These are phyloP conservation scores for Temnopleurus reevesii DNA, from an alignment of 53 echinoderm and acorn worm genomes.

Conservation along the genomic window DNA sequence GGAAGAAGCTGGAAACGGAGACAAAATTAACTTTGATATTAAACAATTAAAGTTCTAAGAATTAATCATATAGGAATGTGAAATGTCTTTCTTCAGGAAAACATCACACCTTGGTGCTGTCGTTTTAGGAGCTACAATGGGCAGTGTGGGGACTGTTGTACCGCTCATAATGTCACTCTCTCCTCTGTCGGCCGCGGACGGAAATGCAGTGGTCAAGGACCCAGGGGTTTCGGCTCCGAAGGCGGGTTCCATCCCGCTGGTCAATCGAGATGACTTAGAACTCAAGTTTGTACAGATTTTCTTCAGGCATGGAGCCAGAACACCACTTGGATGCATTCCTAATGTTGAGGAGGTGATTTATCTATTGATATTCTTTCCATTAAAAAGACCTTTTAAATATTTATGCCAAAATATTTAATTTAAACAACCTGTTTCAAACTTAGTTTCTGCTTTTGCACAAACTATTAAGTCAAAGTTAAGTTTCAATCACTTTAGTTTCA, in stretches of 20 bases:
- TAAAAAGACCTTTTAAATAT: too few relatives aligned
- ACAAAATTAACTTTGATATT: too few relatives aligned
- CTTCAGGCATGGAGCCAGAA: conserved; percentile 83
- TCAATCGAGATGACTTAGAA: conserved; percentile 53
- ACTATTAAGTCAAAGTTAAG: too few relatives aligned
- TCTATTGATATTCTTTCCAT: too few relatives aligned
- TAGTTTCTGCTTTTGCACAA: too few relatives aligned
- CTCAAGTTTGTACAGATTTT: conserved; percentile 80
- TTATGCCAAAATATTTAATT: too few relatives aligned
- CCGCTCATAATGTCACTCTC: background rate
- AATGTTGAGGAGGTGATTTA: conserved; percentile 64
- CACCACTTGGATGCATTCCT: conserved; percentile 67
- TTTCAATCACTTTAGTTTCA: too few relatives aligned
- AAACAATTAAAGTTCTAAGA: too few relatives aligned
- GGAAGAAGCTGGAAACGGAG: too few relatives aligned
- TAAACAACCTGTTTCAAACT: too few relatives aligned
- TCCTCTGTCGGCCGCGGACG: background rate
- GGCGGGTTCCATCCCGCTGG: background rate
- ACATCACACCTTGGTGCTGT: background rate
- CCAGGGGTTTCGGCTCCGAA: conserved; percentile 21
- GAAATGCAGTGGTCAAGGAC: background rate
- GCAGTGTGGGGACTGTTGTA: conserved; percentile 10
- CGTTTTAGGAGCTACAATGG: conserved; percentile 21
- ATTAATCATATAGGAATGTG: background rate
- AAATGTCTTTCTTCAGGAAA: conserved; percentile 45